Evolutionary conservation across 2,113 vertebrate species (phyloP), one percentile per base, ranked within the genome.

Genomic region (Paedocypris sp.): DNA sequence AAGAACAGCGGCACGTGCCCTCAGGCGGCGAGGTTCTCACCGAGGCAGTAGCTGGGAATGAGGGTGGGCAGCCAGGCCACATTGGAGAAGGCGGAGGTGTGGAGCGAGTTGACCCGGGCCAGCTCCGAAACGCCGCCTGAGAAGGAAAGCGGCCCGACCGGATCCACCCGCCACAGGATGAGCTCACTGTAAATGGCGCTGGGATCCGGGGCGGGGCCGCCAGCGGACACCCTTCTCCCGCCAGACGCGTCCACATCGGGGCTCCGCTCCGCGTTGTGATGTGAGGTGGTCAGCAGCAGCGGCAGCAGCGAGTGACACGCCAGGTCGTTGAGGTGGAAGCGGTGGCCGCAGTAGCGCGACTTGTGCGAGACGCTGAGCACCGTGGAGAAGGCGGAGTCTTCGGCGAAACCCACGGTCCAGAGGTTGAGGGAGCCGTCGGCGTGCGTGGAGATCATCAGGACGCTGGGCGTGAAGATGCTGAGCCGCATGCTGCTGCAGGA

Each of bases 401-500:
- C 94, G 0, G 91, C 91, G 73, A 99, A 97, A 82, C 93, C 92
- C 73, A 99, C 93, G 9, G 91, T 83, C 94, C 94, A 99, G 60
- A 98, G 95, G 76, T 99, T 99, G 31, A 99, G 70, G 33, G 94
- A 97, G 16, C 94, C 94, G 66, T 99, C 95, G 2, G 89, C 88
- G 33, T 99, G 95, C 78, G 94, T 97, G 66, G 95, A 97, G 75
- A 99, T 93, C 93, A 99, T 98, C 68, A 97, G 91, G 68, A 97
- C 95, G 42, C 90, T 94, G 42, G 93, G 95, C 0, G 94, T 97
- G 76, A 97, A 98, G 71, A 98, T 96, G 78, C 92, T 97, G 13
- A 98, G 81, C 72, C 92, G 90, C 67, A 94, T 87, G 63, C 87
- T 89, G 67, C 78, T 88, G 41, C 81, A 80, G 5, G 77, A 76